Evolutionary conservation across 2,797 vertebrate species (phyloP), one percentile per base, ranked within the genome.

Genomic region (Malurus splendens): DNA sequence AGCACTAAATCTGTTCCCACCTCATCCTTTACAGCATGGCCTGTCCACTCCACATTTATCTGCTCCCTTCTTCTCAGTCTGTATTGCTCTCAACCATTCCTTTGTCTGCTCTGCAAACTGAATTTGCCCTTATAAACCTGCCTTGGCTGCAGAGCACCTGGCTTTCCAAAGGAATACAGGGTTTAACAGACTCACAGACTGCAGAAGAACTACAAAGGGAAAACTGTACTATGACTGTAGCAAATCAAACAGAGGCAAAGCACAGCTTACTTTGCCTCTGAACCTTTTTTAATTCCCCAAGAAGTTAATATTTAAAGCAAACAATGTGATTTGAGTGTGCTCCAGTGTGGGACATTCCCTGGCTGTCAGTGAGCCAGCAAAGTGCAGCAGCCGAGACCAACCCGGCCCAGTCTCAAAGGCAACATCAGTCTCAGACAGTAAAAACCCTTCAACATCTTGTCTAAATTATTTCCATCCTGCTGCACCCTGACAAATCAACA

Each of bases 251-350:
- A 59, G n/a, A 72, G 19, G 28, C 33, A 48, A 59, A 86, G 32
- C 28, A 42, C 8, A 28, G 30, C 24, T 79, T 73, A 20, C 38
- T 78, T 62, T 70, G 56, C 25, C 36, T 48, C 45, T 62, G 44
- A 77, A 41, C 8, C 2, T 11, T 65, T 68, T 59, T 61, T 44
- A 14, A 39, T 54, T 78, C 17, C 47, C 18, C 27, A 59, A 12
- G 4, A 81, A 80, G 72, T n/a, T 55, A 72, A 55, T 72, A 68
- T 62, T 83, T 91, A 57, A 81, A 87, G 59, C 28, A 75, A 93
- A 64, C 9, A 71, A 32, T 13, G 42, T 2, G 8, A 45, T 54
- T 39, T 50, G 75, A 59, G 28, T 41, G 61, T 86, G 47, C 18
- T 78, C 12, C 38, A 10, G 27, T 24, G 28, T 16, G 1, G 56